Base-by-base conservation (phyloP, 1,140 invertebrate species). In the Protaetia brevitarsis region DNA sequence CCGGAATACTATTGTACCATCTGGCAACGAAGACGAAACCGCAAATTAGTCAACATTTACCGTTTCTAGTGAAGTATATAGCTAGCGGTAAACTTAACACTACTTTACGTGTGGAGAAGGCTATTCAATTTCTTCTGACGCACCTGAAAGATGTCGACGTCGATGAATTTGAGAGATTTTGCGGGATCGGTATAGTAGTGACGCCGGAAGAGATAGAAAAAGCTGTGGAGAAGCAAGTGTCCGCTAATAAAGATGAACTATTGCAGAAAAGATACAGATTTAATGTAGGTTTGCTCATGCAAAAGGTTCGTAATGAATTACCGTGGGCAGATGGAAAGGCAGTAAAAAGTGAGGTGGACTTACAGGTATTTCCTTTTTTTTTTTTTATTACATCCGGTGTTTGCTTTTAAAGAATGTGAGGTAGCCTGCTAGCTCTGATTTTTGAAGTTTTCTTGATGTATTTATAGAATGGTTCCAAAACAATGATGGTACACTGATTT, bases 241-340 rank as follows among this genome's bases (percentile, higher is more conserved):
- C 76, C 13, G 85, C 86, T 66, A 82, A 91, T 74, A 90, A 91
- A 76, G 73, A 81, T 51, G 89, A 92, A 73, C 81, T 97, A 26
- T 23, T 90, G 5, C 86, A 90, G 71, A 93, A 96, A 79, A 83
- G 89, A 73, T 98, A 98, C 79, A 85, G 87, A 26, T 97, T 92
- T 75, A 96, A 95, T 79, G 78, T 86, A 63, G 95, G 95, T 16
- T 83, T 88, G 61, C 76, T 98, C 0, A 90, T 98, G 87, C 89
- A 94, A 82, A 88, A 91, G 80, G 88, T 95, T 0, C 85, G 94
- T 71, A 83, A 79, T 45, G 79, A 82, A 66, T 81, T 98, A 57
- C 91, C 90, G 74, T 99, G 95, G 95, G 96, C 95, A 56, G 96
- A 99, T 86, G 95, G 94, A 0, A 96, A 95, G 82, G 87, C 87